Conservation (phyloP, 1,140 invertebrate species). For the Andricus grossulariae region DNA sequence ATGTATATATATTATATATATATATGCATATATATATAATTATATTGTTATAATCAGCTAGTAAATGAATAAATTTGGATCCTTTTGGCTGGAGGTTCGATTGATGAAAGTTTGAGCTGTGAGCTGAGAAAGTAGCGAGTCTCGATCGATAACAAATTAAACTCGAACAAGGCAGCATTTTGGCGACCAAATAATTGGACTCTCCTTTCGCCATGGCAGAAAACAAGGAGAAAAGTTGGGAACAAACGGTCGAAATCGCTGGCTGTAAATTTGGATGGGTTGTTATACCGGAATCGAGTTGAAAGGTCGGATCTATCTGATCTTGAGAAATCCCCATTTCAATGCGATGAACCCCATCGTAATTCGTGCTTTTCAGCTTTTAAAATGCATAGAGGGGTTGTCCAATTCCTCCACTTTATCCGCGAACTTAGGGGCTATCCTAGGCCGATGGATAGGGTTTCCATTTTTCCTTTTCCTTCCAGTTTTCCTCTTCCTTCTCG, state of each 20-base stretch:
- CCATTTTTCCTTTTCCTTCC: neutral
- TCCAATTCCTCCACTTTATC: constrained; percentile 12
- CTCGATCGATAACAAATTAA: no score
- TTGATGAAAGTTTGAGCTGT: no score
- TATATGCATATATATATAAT: no score
- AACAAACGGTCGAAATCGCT: neutral
- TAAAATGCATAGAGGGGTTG: constrained; percentile 13
- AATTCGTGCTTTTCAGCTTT: constrained; percentile 26
- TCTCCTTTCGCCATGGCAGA: no score
- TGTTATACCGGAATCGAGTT: neutral
- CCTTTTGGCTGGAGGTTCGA: no score
- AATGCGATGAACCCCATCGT: constrained; percentile 23
- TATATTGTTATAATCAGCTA: no score
- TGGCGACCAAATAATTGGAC: no score
- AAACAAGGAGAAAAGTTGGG: neutral
- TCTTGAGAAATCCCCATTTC: constrained; percentile 25
- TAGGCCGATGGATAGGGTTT: constrained; percentile 24
- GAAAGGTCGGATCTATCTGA: neutral
- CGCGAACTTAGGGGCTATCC: constrained; percentile 9
- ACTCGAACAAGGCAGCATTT: no score
- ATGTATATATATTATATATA: no score
- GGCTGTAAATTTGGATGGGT: constrained; percentile 15
- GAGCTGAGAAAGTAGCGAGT: no score
- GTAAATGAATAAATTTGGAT: no score
- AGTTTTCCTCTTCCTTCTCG: neutral